A percentile compares a stretch with the other conserved stretches of the same genome.
phyloP scores from a whole-genome alignment of 2,113 vertebrate genomes.

The Rutilus rutilus region DNA sequence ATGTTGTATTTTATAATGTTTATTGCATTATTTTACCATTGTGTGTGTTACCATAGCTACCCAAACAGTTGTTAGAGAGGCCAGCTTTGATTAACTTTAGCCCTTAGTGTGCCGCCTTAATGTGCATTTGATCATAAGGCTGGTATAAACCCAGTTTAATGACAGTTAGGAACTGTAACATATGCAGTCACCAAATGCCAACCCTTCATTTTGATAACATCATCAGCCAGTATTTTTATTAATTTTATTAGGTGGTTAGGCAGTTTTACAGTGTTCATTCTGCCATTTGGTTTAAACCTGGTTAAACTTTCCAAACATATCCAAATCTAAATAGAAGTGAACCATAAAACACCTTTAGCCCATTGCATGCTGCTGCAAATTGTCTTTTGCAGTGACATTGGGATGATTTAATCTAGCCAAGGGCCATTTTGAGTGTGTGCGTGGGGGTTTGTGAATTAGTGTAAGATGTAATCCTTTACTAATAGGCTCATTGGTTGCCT shows the following conservation, averaged over 20 bases:
- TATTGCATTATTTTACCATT: not conserved
- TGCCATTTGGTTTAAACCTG: not conserved
- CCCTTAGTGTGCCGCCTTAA: not conserved
- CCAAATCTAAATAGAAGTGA: not conserved
- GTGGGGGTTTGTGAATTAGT: slow-evolving; percentile 66
- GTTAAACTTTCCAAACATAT: not conserved
- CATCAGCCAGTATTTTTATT: not conserved
- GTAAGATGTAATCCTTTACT: slow-evolving; percentile 75
- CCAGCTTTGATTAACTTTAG: not conserved
- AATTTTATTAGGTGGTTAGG: not conserved
- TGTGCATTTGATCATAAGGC: not conserved
- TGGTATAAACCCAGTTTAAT: not conserved
- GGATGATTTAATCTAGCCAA: slow-evolving; percentile 75
- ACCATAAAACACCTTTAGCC: slow-evolving; percentile 63
- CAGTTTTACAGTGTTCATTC: not conserved
- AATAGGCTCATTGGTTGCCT: slow-evolving; percentile 71
- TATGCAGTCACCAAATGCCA: not conserved
- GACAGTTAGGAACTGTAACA: not conserved
- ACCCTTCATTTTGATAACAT: not conserved
- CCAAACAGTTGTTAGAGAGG: not conserved
- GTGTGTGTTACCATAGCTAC: not conserved
- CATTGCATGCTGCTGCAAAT: slow-evolving; percentile 38
- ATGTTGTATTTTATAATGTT: not conserved
- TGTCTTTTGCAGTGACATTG: slow-evolving; percentile 72
- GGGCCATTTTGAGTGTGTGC: slow-evolving; percentile 59